Conservation (phyloP, 2,888 invertebrate species). For the Eremobia ochroleuca region DNA sequence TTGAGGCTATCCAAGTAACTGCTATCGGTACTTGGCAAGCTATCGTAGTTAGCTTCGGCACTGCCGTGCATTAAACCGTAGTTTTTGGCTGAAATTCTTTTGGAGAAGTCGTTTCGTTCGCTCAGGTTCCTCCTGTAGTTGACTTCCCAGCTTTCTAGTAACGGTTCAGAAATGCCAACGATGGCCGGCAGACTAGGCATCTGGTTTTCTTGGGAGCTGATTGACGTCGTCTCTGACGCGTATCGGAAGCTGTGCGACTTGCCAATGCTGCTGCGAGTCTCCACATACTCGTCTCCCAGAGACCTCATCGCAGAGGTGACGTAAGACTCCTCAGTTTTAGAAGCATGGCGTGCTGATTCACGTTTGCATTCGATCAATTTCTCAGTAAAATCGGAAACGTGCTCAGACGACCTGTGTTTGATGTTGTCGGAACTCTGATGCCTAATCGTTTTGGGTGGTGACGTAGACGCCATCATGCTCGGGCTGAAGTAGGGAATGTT, state of each 20-base stretch:
- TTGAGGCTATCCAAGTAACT: conserved; percentile 89
- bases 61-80: conserved; percentile 81
- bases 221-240: conserved; percentile 89
- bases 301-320: conserved; percentile 83
- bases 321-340: conserved; percentile 84
- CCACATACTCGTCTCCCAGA: conserved; percentile 86
- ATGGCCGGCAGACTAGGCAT: conserved; percentile 90
- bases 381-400: conserved; percentile 82
- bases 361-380: conserved; percentile 80
- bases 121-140: conserved; percentile 88
- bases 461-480: conserved; percentile 80
- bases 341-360: conserved; percentile 76
- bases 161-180: conserved; percentile 88
- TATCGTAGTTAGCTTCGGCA: conserved; percentile 85
- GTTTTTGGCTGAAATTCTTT: conserved; percentile 86
- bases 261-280: conserved; percentile 91
- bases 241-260: conserved; percentile 94
- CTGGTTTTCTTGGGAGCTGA: conserved; percentile 88
- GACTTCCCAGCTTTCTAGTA: conserved; percentile 89
- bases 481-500: conserved; percentile 86
- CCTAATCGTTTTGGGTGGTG: conserved; percentile 83
- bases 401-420: conserved; percentile 84
- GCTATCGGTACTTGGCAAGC: conserved; percentile 88
- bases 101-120: conserved; percentile 84
- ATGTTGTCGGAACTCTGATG: conserved; percentile 87